Base-by-base conservation (phyloP, 2,113 vertebrate species). In the Aviceda subcristata region DNA sequence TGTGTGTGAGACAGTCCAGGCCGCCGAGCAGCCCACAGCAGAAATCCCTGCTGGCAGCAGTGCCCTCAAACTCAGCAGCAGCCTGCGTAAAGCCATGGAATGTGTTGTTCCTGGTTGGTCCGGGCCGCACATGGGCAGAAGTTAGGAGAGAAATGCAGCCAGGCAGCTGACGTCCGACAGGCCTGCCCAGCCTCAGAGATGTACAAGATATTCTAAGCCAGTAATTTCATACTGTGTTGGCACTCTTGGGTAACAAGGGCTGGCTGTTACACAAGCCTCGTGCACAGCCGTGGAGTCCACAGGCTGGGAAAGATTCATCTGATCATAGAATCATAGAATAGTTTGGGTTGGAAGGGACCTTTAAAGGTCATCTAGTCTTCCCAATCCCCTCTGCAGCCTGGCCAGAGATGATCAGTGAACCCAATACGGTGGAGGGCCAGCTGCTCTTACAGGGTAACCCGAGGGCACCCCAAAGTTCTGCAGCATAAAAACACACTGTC, bases 191-290 rank as follows among this genome's bases (percentile, higher is more conserved):
- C 66, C 87, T 90, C 56, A 23, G 77, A 75, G 51, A 59, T 0
- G 0, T 22, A 48, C 36, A 23, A 77, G 51, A 46, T 55, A 82
- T 72, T 67, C 77, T 72, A 36, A 78, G 71, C 78, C 82, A 90
- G 22, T 41, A 30, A 60, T 23, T 92, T 87, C 22, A 20, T 32
- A 17, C n/a, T 0, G 2, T 9, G 27, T 46, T 48, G 43, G 53
- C 85, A 57, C 66, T 85, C 39, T 79, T 79, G 87, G 80, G 71
- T 94, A 96, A 89, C 57, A 79, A 72, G 45, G 53, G 32, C 50
- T 93, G 92, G 74, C 87, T 95, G 66, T 88, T 93, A 71, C 87
- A 95, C 96, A 96, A 96, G 81, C 56, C n/a, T 83, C 6, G 0
- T 72, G 39, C 56, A 57, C 39, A 78, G 77, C 60, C 3, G 0